These are phyloP conservation scores for Drosophila nebulosa DNA, from an alignment of 1,140 invertebrate species.

Conservation along the genomic window DNA sequence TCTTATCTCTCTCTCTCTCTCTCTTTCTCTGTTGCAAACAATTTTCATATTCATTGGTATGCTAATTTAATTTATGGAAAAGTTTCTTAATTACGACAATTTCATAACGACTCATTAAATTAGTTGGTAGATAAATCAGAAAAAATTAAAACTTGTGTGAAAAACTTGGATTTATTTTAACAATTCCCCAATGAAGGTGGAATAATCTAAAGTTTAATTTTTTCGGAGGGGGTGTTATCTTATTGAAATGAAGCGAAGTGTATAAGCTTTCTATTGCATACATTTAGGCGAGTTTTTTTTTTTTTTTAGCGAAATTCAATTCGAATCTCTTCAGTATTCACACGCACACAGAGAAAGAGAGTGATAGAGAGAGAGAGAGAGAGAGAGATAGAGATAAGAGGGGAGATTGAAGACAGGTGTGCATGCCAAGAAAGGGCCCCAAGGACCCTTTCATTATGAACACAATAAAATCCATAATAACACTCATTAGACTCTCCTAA, in stretches of 20 bases:
- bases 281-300: too few relatives aligned
- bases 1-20: too few relatives aligned
- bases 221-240: too few relatives aligned
- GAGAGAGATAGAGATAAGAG: background rate
- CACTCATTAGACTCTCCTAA: constrained; percentile 44
- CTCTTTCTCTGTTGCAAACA: too few relatives aligned
- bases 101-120: background rate
- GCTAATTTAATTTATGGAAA: background rate
- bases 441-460: background rate
- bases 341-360: background rate
- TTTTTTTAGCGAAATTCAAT: too few relatives aligned
- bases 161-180: background rate
- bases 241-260: too few relatives aligned
- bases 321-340: background rate
- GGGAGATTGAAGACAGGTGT: background rate
- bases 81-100: background rate
- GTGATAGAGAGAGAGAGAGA: background rate
- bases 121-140: background rate
- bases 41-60: too few relatives aligned
- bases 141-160: background rate
- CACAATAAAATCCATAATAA: constrained; percentile 46
- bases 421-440: background rate
- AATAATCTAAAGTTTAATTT: too few relatives aligned
- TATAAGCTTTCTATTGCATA: too few relatives aligned
- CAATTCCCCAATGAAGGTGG: background rate